Conservation (phyloP, 2,888 invertebrate genomes). For the Drosophila nigricruria region DNA sequence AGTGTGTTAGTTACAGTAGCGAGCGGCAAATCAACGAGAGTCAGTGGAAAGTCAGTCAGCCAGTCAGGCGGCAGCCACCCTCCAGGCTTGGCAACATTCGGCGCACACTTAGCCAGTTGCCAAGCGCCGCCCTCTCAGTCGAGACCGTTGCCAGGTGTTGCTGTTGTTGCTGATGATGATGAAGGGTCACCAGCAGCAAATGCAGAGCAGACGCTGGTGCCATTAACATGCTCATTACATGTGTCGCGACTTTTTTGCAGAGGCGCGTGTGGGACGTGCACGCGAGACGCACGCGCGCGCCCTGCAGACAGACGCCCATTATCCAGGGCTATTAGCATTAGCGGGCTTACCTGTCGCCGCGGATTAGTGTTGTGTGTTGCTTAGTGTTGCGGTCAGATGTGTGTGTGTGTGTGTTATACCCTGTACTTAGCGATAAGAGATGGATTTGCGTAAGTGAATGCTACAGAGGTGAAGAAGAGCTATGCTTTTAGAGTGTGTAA, state of each 20-base stretch:
- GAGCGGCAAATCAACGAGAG: constrained; percentile 66
- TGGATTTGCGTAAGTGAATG: background rate
- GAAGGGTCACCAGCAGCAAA: constrained; percentile 25
- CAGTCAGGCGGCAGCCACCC: constrained; percentile 76
- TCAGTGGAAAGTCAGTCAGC: constrained; percentile 30
- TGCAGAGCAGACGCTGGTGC: constrained; percentile 43
- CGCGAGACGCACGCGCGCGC: constrained; percentile 57
- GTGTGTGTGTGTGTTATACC: background rate
- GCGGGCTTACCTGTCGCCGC: constrained; percentile 68
- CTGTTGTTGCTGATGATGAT: background rate
- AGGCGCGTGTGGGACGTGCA: constrained; percentile 50
- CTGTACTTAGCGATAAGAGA: background rate
- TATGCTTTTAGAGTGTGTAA: background rate
- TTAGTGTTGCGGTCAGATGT: constrained; percentile 62
- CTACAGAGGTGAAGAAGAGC: background rate
- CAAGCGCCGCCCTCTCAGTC: constrained; percentile 56
- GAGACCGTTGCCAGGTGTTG: constrained; percentile 51
- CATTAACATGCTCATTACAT: constrained; percentile 72
- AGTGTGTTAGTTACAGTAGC: constrained; percentile 50
- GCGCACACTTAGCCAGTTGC: constrained; percentile 47
- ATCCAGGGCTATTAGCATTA: constrained; percentile 65
- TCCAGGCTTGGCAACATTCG: constrained; percentile 26
- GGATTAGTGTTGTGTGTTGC: constrained; percentile 56
- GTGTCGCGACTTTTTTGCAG: constrained; percentile 52
- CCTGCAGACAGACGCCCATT: constrained; percentile 51